Evolutionary conservation across 2,113 vertebrate genomes (phyloP), one percentile per base, ranked within the genome.

Genomic region (Orycteropus afer): DNA sequence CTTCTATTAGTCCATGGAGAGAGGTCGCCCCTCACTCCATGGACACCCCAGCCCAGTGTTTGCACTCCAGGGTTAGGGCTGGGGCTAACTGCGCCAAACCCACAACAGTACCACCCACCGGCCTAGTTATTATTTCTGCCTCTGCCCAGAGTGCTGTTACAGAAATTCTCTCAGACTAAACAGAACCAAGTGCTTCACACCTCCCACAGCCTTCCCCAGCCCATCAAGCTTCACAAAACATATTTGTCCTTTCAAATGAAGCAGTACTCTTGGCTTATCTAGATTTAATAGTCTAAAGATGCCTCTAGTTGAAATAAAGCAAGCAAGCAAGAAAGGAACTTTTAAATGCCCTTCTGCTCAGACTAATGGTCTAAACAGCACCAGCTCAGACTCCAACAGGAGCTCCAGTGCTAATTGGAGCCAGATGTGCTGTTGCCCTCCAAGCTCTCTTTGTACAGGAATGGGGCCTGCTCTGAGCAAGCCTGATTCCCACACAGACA

Each of bases 161-260:
- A 95, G 94, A 87, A 92, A 91, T 78, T 57, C 69, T 84, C 11
- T 29, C 2, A 78, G 59, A 76, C 61, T 63, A 69, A 89, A 84
- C 32, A 84, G 65, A 85, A 45, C 37, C n/a, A 53, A 73, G 79
- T 17, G 40, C 37, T 83, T 96, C 83, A 59, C 84, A 95, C 79
- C 90, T 96, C 93, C 93, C 91, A 74, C 93, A 23, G 67, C 74
- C 61, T 78, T 81, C 51, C 42, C 12, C 17, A n/a, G 89, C 86
- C 95, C 74, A 89, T 88, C 83, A 94, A 80, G 49, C 80, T 76
- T 96, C 95, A 81, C n/a, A 47, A 69, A 92, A 55, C 86, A 45
- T 67, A 71, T 88, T 97, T 94, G 79, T 86, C 57, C 63, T 91
- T 90, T 93, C 91, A 88, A 78, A 71, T 29, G 86, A 76, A 95